Evolutionary conservation across 1,140 invertebrate genomes (phyloP).

Genomic region (Trypoxylus dichotomus): DNA sequence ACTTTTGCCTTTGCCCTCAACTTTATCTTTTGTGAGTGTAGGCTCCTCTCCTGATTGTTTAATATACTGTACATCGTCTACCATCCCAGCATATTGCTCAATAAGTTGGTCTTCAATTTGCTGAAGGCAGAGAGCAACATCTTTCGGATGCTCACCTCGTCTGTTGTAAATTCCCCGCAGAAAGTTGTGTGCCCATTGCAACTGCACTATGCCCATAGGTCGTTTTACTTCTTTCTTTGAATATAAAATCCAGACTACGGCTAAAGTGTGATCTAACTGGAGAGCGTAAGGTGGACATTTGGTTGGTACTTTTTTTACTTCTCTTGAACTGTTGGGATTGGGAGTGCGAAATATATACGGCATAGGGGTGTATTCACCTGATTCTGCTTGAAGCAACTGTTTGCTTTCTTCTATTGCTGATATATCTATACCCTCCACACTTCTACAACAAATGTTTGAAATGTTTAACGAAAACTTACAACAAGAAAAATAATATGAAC

Average conservation of each 20-base stretch:
- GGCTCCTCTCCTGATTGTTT: not conserved
- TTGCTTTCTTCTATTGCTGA: not conserved
- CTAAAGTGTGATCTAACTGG: slow-evolving; percentile 48
- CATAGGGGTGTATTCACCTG: slow-evolving; percentile 33
- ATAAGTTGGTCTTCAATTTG: slow-evolving; percentile 47
- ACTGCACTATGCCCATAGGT: slow-evolving; percentile 44
- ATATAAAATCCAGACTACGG: slow-evolving; percentile 50
- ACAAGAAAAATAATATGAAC: not conserved
- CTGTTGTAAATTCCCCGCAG: slow-evolving; percentile 42
- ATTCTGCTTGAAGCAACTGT: not conserved
- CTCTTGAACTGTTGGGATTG: not conserved
- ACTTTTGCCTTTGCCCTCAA: not conserved
- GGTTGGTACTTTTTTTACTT: slow-evolving; percentile 17
- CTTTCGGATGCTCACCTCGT: slow-evolving; percentile 43
- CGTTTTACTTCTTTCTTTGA: slow-evolving; percentile 29
- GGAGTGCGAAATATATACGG: slow-evolving; percentile 40
- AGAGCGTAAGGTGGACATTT: slow-evolving; percentile 48
- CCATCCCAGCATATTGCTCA: slow-evolving; percentile 44
- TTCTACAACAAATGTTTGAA: not conserved
- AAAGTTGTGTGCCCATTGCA: slow-evolving; percentile 50
- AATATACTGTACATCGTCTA: slow-evolving; percentile 34
- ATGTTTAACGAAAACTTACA: not conserved
- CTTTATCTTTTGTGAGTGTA: not conserved
- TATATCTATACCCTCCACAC: not conserved
- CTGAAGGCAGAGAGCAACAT: slow-evolving; percentile 47